phyloP scores from a whole-genome alignment of 2,113 vertebrate species.

The Eclectus roratus region DNA sequence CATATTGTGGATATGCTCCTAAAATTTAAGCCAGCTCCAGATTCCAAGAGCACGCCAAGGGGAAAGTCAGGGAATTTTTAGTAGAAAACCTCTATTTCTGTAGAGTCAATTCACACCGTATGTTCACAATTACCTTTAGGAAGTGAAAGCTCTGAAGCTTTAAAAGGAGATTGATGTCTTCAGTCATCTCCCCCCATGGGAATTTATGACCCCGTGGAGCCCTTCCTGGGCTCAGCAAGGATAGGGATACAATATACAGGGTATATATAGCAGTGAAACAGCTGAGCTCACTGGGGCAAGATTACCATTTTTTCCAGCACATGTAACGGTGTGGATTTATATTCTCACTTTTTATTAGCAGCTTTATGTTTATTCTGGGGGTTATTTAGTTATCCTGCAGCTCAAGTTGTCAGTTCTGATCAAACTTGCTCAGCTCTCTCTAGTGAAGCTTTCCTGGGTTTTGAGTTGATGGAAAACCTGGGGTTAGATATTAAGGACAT shows the following conservation, averaged over 20 bases:
- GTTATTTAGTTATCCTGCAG: background rate
- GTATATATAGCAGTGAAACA: slow-evolving; percentile 63
- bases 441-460: background rate
- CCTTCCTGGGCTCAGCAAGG: background rate
- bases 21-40: background rate
- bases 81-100: background rate
- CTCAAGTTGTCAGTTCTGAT: background rate
- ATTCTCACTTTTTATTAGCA: background rate
- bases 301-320: slow-evolving; percentile 64
- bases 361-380: background rate
- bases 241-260: slow-evolving; percentile 47
- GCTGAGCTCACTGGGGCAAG: slow-evolving; percentile 51
- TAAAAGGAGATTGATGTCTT: background rate
- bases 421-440: background rate
- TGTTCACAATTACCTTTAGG: background rate
- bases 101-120: background rate
- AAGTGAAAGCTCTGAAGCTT: background rate
- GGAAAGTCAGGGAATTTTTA: background rate
- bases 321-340: slow-evolving; percentile 45
- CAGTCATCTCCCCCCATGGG: background rate
- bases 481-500: background rate
- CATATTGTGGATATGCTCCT: background rate
- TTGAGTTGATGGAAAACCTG: background rate
- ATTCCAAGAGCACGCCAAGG: background rate
- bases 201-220: slow-evolving; percentile 54